Base-by-base conservation (phyloP, 1,140 invertebrate species). In the Muscidifurax raptorellus region DNA sequence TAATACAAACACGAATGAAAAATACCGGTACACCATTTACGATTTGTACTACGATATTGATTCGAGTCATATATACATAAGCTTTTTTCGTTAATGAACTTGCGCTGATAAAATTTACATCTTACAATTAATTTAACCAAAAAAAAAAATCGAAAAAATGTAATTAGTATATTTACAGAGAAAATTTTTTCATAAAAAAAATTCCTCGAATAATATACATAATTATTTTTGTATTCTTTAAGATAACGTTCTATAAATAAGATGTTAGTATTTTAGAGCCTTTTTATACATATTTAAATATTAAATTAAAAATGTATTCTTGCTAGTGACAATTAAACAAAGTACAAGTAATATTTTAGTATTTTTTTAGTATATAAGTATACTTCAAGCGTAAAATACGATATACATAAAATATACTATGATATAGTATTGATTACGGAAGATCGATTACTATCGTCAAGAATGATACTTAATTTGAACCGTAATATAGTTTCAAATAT, bases 401-500 rank as follows among this genome's bases (percentile, higher is more conserved):
- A 81, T 72, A 59, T 32, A 27, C n/a, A n/a, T n/a, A n/a, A n/a
- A n/a, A n/a, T n/a, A n/a, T n/a, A n/a, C n/a, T n/a, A n/a, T n/a
- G n/a, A n/a, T n/a, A n/a, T 82, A 82, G 47, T 36, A 15, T 59
- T 72, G 28, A 59, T 64, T 18, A 47, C 71, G 40, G 1, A 75
- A 0, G 13, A 59, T 75, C 22, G 13, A 82, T 64, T 82, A n/a
- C n/a, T n/a, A 28, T 18, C 52, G 30, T 74, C 36, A 30, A 81
- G 9, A 36, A 72, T 74, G 27, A 75, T 82, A 71, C 28, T 74
- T 81, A 81, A 59, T 74, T 72, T 59, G 74, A 81, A 74, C 44
- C 27, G 13, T 71, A 81, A 80, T 84, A 71, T 84, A 67, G 75
- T 82, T 76, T 87, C 40, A 27, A 84, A 69, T 75, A 67, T 82